Evolutionary conservation across 1,140 invertebrate genomes (phyloP).

Genomic region (Apis laboriosa): DNA sequence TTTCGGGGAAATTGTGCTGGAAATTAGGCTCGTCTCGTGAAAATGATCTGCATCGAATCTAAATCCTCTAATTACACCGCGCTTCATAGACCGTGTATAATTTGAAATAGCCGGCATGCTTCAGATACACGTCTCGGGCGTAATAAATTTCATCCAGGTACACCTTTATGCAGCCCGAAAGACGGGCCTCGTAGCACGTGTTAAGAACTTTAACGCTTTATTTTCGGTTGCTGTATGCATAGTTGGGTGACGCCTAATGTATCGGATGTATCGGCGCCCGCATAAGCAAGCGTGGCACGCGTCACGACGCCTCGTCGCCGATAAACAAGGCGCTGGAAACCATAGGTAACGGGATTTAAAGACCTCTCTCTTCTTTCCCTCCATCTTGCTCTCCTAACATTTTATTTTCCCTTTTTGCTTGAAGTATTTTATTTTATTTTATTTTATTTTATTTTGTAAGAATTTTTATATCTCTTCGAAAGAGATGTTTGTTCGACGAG

Average conservation of each 20-base stretch:
- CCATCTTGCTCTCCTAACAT: background rate
- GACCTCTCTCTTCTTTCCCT: slow-evolving; percentile 62
- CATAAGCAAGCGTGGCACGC: slow-evolving; percentile 71
- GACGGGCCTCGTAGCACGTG: slow-evolving; percentile 25
- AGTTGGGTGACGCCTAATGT: slow-evolving; percentile 40
- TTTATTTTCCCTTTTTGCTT: too few species aligned
- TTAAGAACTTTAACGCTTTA: slow-evolving; percentile 37
- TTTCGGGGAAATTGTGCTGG: too few species aligned
- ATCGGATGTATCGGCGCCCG: slow-evolving; percentile 63
- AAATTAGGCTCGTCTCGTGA: too few species aligned
- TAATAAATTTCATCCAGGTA: slow-evolving; percentile 15
- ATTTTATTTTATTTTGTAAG: too few species aligned
- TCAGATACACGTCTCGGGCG: background rate
- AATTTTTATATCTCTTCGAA: slow-evolving; percentile 46
- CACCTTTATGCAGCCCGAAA: slow-evolving; percentile 6
- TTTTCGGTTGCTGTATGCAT: slow-evolving; percentile 24
- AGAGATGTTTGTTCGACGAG: too few species aligned
- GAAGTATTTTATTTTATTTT: too few species aligned
- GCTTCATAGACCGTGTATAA: too few species aligned
- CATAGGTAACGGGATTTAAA: slow-evolving; percentile 80
- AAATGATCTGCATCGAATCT: too few species aligned
- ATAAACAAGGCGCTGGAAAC: slow-evolving; percentile 64
- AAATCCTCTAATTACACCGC: too few species aligned
- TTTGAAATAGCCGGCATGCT: background rate
- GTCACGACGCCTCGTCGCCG: slow-evolving; percentile 65